These are phyloP conservation scores for Megalurothrips usitatus DNA, from an alignment of 2,888 invertebrate genomes.

Conservation along the genomic window DNA sequence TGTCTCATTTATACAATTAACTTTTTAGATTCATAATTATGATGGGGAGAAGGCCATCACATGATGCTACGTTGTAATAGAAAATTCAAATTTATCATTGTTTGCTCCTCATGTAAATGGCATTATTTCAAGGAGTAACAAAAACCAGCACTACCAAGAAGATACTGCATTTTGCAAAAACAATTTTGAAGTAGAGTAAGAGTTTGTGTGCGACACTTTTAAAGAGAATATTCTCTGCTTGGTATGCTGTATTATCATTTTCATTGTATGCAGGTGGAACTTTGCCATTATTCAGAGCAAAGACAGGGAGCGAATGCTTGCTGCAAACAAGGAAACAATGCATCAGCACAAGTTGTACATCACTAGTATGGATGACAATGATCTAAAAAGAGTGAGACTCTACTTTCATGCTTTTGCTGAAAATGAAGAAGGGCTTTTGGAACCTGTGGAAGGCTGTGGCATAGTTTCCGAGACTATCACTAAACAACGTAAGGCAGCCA, in stretches of 20 bases:
- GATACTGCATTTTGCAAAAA: neutral
- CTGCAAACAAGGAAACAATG: neutral
- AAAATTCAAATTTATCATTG: neutral
- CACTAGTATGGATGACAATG: neutral
- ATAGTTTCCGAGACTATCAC: neutral
- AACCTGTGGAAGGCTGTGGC: neutral
- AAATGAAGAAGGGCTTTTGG: neutral
- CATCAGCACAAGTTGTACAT: neutral
- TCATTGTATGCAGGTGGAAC: neutral
- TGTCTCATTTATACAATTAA: too few relatives aligned
- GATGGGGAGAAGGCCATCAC: neutral
- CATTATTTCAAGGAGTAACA: neutral
- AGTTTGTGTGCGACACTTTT: neutral
- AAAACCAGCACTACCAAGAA: neutral
- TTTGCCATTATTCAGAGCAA: neutral
- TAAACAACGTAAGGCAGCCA: neutral
- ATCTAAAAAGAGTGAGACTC: neutral
- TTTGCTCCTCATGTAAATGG: neutral
- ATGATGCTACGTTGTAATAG: neutral
- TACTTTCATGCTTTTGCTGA: neutral
- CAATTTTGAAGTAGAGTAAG: neutral
- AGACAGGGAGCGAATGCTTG: neutral
- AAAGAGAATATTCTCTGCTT: neutral
- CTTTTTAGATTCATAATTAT: too few relatives aligned
- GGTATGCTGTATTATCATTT: neutral